Percentiles rank a stretch among this genome's conserved stretches.
phyloP scores from a whole-genome alignment of 2,113 vertebrate genomes.

The Poecilia latipinna region DNA sequence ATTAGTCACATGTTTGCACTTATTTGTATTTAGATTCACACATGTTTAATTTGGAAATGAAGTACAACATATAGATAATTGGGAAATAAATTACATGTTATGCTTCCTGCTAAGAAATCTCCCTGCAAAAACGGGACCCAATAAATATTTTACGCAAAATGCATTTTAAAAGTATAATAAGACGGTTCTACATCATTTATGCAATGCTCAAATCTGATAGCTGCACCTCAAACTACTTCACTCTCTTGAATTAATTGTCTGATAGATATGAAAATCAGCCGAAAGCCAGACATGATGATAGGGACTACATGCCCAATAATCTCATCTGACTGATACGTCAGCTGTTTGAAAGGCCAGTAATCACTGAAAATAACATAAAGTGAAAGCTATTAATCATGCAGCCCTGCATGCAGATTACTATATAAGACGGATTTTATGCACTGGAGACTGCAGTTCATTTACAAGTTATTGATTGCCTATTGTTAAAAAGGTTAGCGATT shows the following conservation, averaged over 20 bases:
- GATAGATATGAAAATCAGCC: conserved; percentile 25
- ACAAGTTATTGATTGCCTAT: conserved; percentile 49
- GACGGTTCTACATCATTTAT: not conserved
- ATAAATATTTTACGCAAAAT: conserved; percentile 11
- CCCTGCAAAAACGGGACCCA: not conserved
- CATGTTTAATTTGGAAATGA: not conserved
- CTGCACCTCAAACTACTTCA: conserved; percentile 22
- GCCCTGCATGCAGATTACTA: conserved; percentile 23
- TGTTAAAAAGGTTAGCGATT: conserved; percentile 27
- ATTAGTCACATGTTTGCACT: not conserved
- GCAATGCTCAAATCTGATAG: conserved; percentile 16
- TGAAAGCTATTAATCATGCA: conserved; percentile 41
- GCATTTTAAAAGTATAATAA: not conserved
- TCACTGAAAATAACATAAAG: conserved; percentile 30
- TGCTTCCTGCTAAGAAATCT: conserved; percentile 7
- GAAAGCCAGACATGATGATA: conserved; percentile 21
- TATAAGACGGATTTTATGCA: conserved; percentile 35
- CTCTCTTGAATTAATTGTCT: conserved; percentile 12
- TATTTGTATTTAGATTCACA: not conserved
- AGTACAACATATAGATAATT: not conserved
- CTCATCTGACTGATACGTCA: conserved; percentile 28
- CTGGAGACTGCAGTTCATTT: conserved; percentile 37
- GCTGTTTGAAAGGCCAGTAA: conserved; percentile 27
- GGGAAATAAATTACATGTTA: not conserved
- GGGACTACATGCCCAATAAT: conserved; percentile 21